Evolutionary conservation across 2,888 invertebrate genomes (phyloP), one percentile per base, ranked within the genome.

Genomic region (Prosopocoilus inquinatus): DNA sequence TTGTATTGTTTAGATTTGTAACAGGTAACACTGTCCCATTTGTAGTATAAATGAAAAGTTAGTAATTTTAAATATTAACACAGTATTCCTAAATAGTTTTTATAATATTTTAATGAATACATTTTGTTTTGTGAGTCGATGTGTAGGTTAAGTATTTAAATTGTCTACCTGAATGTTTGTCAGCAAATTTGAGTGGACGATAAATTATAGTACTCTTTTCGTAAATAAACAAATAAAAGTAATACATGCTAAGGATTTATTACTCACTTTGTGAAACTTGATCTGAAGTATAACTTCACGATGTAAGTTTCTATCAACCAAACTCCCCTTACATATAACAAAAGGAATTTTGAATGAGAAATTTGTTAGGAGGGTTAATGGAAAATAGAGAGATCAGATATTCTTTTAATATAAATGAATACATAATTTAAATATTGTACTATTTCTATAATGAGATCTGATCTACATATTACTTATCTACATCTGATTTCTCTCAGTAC

Each of bases 211-310:
- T 48, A 48, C 36, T 52, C 35, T 48, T 47, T 43, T 34, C 34
- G 32, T 47, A 53, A 48, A 47, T 11, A 15, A 44, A 39, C 43
- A 43, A 53, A 53, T 53, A 53, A 53, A 53, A 48, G n/a, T 48
- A 53, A 48, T 46, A 38, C 28, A 47, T 53, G 35, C 48, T 53
- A 43, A 41, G n/a, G 34, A 41, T 12, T 28, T 39, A 13, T 11
- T 43, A 20, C 33, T 46, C 38, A 13, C 9, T 41, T 41, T 15
- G 15, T 13, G 41, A n/a, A 41, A 41, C 41, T 16, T 41, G 9
- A 41, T 41, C n/a, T 41, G 41, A 41, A 41, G 45, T 15, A 20
- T n/a, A 44, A 45, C 39, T 39, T 28, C 33, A 13, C 13, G 43
- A 16, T 13, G 9, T 16, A 50, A 39, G 50, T 33, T 34, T 51